Conservation (phyloP, 1,140 invertebrate genomes). For the Neodiprion lecontei region DNA sequence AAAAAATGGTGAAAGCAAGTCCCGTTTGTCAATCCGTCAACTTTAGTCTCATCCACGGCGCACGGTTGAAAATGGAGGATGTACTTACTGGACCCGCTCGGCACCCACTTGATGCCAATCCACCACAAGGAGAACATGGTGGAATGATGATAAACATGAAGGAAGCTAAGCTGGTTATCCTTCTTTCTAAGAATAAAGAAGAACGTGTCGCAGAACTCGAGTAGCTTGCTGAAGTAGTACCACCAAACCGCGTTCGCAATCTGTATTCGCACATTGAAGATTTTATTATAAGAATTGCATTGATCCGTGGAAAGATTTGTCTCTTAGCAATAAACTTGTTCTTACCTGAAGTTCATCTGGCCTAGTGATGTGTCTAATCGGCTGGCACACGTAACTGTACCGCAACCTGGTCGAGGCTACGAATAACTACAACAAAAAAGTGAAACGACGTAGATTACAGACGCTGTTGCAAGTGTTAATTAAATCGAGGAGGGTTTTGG, state of each 20-base stretch:
- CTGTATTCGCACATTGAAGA: constrained; percentile 61
- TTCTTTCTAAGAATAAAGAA: constrained; percentile 93
- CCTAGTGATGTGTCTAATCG: constrained; percentile 81
- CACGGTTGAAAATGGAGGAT: not conserved
- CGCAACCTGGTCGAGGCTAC: constrained; percentile 76
- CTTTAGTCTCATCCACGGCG: no score
- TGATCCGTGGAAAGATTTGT: constrained; percentile 13
- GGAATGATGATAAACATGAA: constrained; percentile 92
- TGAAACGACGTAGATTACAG: not conserved
- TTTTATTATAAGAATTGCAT: constrained; percentile 22
- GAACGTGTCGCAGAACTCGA: constrained; percentile 93
- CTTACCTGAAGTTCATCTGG: constrained; percentile 84
- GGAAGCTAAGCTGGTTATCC: constrained; percentile 84
- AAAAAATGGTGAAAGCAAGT: no score
- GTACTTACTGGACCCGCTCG: constrained; percentile 88
- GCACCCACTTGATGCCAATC: constrained; percentile 96
- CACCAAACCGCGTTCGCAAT: constrained; percentile 94
- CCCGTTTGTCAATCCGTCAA: no score
- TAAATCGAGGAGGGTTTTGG: not conserved
- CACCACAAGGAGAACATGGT: constrained; percentile 94
- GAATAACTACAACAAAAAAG: constrained; percentile 68
- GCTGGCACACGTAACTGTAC: constrained; percentile 91
- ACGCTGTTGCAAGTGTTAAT: constrained; percentile 4
- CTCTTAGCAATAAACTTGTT: constrained; percentile 1
- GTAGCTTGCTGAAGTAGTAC: constrained; percentile 94